A percentile compares a stretch with the other conserved stretches of the same genome.
Conservation (phyloP, 2,888 invertebrate genomes). For the Dicyrtomina minuta region DNA sequence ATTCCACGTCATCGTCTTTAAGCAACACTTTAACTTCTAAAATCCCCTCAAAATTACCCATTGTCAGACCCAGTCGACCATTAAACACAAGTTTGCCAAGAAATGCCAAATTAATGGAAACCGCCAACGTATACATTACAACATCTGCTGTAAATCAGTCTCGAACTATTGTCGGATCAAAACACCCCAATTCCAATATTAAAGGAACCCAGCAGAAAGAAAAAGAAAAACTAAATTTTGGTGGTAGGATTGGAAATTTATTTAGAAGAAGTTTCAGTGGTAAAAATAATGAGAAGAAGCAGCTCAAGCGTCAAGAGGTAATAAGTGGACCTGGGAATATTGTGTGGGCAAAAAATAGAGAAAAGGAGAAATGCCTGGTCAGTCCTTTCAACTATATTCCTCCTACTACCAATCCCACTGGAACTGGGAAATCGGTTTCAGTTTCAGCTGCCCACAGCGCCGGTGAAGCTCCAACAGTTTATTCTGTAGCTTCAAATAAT, state of each 20-base stretch:
- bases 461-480: too few species aligned
- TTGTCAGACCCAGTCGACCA: slow-evolving; percentile 41
- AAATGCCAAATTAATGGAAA: slow-evolving; percentile 33
- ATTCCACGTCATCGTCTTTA: slow-evolving; percentile 46
- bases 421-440: too few species aligned
- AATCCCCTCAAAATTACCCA: slow-evolving; percentile 52
- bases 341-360: too few species aligned
- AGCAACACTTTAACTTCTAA: slow-evolving; percentile 34
- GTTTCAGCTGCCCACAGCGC: too few species aligned
- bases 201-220: slow-evolving; percentile 13
- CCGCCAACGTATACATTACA: not conserved
- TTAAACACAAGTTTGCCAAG: slow-evolving; percentile 31
- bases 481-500: too few species aligned
- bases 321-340: too few species aligned
- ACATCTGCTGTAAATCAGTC: not conserved
- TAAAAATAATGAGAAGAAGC: slow-evolving; percentile 15
- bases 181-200: slow-evolving; percentile 6
- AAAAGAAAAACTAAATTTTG: slow-evolving; percentile 20
- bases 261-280: slow-evolving; percentile 32
- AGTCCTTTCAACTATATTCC: too few species aligned
- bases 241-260: slow-evolving; percentile 24
- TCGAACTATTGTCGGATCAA: not conserved
- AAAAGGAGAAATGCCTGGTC: too few species aligned
- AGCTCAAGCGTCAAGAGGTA: too few species aligned
- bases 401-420: too few species aligned